Percentiles rank a stretch among this genome's conserved stretches.
Evolutionary conservation across 2,113 vertebrate species (phyloP).

Genomic region (Daubentonia madagascariensis): DNA sequence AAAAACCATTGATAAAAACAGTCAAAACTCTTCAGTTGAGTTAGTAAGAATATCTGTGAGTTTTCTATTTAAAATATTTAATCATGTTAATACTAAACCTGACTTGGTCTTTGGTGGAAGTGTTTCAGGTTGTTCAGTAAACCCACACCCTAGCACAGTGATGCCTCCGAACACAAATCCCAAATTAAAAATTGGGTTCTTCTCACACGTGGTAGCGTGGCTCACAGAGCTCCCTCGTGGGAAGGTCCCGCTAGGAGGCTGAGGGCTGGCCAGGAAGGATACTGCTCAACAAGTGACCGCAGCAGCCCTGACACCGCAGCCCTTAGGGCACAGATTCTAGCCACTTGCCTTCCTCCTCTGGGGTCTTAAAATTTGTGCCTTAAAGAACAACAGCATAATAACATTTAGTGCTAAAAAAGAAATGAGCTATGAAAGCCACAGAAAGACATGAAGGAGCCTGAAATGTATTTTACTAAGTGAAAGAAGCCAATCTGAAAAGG

Average conservation of each 20-base stretch:
- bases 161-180: neutral
- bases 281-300: rapidly evolving
- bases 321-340: neutral
- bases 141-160: neutral
- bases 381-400: neutral
- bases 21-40: neutral
- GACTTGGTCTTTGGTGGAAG: neutral
- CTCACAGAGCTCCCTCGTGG: neutral
- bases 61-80: slow-evolving; percentile 27
- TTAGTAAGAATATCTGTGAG: neutral
- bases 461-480: neutral
- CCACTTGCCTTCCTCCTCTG: neutral
- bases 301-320: neutral
- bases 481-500: neutral
- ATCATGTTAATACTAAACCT: neutral
- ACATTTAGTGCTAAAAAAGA: neutral
- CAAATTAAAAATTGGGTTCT: neutral
- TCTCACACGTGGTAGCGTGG: rapidly evolving
- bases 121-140: slow-evolving; percentile 19
- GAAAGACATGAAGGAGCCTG: no score
- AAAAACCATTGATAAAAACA: slow-evolving; percentile 52
- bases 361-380: neutral
- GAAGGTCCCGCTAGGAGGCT: neutral
- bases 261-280: neutral
- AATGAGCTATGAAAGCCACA: neutral